Percentiles rank a stretch among this genome's conserved stretches.
phyloP scores from a whole-genome alignment of 2,113 vertebrate genomes.

The Notiomystis cincta region DNA sequence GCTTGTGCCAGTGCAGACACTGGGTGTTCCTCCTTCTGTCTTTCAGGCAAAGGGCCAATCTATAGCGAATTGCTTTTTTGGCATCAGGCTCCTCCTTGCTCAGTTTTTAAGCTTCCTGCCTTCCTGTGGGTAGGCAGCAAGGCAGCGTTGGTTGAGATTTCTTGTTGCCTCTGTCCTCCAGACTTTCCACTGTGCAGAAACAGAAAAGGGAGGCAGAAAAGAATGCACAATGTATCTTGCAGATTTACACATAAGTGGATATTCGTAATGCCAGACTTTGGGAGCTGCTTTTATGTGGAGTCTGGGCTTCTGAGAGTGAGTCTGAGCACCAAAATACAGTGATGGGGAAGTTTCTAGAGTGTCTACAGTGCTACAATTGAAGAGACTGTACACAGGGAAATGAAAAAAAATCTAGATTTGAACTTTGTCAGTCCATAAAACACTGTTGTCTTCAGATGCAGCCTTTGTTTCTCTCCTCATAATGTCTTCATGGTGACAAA shows the following conservation, averaged over 20 bases:
- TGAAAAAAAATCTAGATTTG: background rate
- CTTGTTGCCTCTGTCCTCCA: background rate
- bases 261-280: background rate
- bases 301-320: background rate
- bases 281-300: background rate
- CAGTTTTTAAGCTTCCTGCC: conserved; percentile 5
- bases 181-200: background rate
- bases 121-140: conserved; percentile 9
- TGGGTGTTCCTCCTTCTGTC: conserved; percentile 63
- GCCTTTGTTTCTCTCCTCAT: fast-evolving
- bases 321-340: background rate
- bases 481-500: background rate
- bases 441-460: background rate
- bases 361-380: background rate
- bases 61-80: conserved; percentile 26
- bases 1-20: conserved; percentile 56
- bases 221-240: background rate
- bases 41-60: conserved; percentile 59
- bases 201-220: background rate
- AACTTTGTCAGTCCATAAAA: background rate
- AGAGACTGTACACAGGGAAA: background rate
- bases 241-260: background rate
- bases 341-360: background rate
- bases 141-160: background rate
- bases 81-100: conserved; percentile 33